Base-by-base conservation (phyloP, 2,113 vertebrate genomes). In the Pseudorhombus dupliciocellatus region DNA sequence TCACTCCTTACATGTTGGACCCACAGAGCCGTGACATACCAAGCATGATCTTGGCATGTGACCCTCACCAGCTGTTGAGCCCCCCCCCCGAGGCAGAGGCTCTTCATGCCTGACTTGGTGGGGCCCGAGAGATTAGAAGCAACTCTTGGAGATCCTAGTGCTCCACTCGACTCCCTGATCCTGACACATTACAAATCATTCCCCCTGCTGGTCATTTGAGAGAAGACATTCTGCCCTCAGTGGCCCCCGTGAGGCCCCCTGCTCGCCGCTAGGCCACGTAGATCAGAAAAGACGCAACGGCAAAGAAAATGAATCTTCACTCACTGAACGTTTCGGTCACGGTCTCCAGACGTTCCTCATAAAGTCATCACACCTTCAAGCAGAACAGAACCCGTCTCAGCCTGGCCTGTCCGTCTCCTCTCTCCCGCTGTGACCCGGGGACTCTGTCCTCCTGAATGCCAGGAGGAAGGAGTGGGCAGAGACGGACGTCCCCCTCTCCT, bases 391-490 rank as follows among this genome's bases (percentile, higher is more conserved):
- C 64, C 42, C 60, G 56, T 59, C 16, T 4, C 24, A 2, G 4
- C 34, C 34, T 37, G 34, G 37, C 40, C 15, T 4, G 4, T 54
- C 46, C 12, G 54, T 70, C 55, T 7, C 44, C 28, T 60, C 50
- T 0, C 42, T 54, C 53, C 5, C 26, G 30, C 55, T 26, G 30
- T 22, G 56, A 56, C 37, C 53, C 18, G 4, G 62, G 54, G 71
- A 62, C 59, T 11, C 69, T 18, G 68, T 26, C 30, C 66, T 24
- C 40, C 77, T 66, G 65, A 80, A 75, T 72, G 72, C 48, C 73
- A 74, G 70, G 79, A 85, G 63, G 84, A 80, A 79, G 70, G 54
- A 66, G 84, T 81, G 80, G 82, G 81, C 62, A 25, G 62, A 71
- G 75, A 58, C 70, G 74, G 74, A 79, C 56, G n/a, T 70, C 63